phyloP scores from a whole-genome alignment of 2,888 invertebrate genomes.

The Chouioia cunea region DNA sequence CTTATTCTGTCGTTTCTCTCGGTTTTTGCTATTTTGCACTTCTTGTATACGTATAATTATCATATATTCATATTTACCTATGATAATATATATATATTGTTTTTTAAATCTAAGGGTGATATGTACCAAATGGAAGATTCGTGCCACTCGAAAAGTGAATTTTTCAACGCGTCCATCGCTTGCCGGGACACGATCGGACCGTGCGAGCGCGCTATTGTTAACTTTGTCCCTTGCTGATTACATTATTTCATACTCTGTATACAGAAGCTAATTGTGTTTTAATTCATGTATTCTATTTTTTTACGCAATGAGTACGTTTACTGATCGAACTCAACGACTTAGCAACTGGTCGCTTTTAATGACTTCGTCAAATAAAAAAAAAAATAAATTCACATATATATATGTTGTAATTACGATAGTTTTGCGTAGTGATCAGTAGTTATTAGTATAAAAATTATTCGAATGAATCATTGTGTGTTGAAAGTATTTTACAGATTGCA shows the following conservation, averaged over 20 bases:
- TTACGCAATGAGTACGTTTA: constrained; percentile 4
- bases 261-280: background rate
- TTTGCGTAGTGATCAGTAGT: background rate
- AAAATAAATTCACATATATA: too few relatives aligned
- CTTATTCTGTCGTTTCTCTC: background rate
- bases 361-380: too few relatives aligned
- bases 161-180: constrained; percentile 10
- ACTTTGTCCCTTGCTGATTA: background rate
- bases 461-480: too few relatives aligned
- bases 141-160: constrained; percentile 52
- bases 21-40: background rate
- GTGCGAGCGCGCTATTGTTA: constrained; percentile 22
- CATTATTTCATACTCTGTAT: too few relatives aligned
- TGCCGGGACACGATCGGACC: constrained; percentile 46
- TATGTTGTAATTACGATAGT: background rate
- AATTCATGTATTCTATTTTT: background rate
- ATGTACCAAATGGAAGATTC: constrained; percentile 69
- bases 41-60: constrained; percentile 31
- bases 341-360: background rate
- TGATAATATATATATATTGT: constrained; percentile 42
- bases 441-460: too few relatives aligned
- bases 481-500: too few relatives aligned
- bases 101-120: constrained; percentile 61
- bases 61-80: constrained; percentile 45
- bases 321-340: constrained; percentile 12